phyloP scores from a whole-genome alignment of 2,113 vertebrate genomes.

The Crotalus horridus region DNA sequence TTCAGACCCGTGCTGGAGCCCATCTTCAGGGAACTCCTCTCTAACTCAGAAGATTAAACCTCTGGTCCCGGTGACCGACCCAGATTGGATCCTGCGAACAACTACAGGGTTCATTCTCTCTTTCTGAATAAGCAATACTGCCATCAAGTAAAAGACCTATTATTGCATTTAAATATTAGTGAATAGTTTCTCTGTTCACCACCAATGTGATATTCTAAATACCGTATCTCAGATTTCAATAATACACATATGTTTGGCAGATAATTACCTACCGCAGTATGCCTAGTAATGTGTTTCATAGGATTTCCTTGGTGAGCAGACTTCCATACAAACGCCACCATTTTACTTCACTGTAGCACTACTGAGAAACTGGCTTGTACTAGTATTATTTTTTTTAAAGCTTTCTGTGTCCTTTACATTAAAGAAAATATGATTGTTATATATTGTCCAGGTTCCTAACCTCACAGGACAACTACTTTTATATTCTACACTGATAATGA shows the following conservation, averaged over 20 bases:
- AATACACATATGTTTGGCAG: not conserved
- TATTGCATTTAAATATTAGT: not conserved
- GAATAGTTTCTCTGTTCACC: not conserved
- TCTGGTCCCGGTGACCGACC: too few relatives aligned
- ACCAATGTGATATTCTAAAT: conserved; percentile 12
- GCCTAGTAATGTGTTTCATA: not conserved
- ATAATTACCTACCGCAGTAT: not conserved
- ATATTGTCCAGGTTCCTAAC: not conserved
- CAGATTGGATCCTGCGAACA: not conserved
- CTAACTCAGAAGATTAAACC: too few relatives aligned
- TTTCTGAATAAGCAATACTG: not conserved
- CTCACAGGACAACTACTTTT: not conserved
- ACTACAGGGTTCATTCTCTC: not conserved
- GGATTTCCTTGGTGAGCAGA: not conserved
- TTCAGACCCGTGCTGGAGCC: too few relatives aligned
- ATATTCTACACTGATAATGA: not conserved
- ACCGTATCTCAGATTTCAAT: not conserved
- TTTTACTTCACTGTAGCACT: not conserved
- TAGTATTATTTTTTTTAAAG: not conserved
- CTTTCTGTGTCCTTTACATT: not conserved
- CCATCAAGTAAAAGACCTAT: not conserved
- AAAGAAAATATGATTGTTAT: not conserved
- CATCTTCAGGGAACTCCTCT: too few relatives aligned
- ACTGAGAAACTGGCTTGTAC: not conserved
- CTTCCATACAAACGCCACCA: not conserved